phyloP scores from a whole-genome alignment of 1,140 invertebrate genomes.

The Lepidurus arcticus region DNA sequence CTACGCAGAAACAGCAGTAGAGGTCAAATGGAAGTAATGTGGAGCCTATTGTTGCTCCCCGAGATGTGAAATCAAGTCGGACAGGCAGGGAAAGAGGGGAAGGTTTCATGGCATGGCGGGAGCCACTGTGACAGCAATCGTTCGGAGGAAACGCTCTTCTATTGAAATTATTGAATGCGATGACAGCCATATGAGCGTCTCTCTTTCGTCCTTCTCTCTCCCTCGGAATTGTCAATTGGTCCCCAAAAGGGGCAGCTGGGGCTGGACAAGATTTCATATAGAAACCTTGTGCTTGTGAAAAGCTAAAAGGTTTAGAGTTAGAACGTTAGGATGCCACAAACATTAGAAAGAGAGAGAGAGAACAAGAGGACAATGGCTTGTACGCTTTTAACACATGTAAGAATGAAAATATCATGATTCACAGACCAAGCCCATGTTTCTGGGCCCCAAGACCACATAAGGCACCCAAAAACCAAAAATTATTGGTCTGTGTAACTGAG shows the following conservation, averaged over 20 bases:
- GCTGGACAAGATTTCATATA: neutral
- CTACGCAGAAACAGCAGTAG: neutral
- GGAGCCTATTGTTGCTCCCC: neutral
- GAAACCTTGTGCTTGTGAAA: neutral
- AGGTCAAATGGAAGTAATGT: slow-evolving; percentile 9
- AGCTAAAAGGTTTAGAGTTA: neutral
- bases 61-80: slow-evolving; percentile 4
- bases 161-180: slow-evolving; percentile 8
- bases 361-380: neutral
- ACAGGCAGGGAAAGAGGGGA: neutral
- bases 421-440: slow-evolving; percentile 6
- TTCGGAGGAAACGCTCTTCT: neutral
- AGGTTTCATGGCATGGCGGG: neutral
- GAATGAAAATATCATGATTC: slow-evolving; percentile 19
- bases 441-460: neutral
- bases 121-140: neutral
- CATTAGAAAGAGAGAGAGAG: neutral
- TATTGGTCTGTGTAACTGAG: neutral
- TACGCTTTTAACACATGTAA: slow-evolving; percentile 11
- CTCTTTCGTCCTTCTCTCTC: neutral
- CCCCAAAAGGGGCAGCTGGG: slow-evolving; percentile 3
- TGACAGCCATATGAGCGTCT: slow-evolving; percentile 15
- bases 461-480: neutral
- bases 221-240: neutral
- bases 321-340: neutral